Evolutionary conservation across 2,888 invertebrate species (phyloP).

Genomic region (Pammene aurita): DNA sequence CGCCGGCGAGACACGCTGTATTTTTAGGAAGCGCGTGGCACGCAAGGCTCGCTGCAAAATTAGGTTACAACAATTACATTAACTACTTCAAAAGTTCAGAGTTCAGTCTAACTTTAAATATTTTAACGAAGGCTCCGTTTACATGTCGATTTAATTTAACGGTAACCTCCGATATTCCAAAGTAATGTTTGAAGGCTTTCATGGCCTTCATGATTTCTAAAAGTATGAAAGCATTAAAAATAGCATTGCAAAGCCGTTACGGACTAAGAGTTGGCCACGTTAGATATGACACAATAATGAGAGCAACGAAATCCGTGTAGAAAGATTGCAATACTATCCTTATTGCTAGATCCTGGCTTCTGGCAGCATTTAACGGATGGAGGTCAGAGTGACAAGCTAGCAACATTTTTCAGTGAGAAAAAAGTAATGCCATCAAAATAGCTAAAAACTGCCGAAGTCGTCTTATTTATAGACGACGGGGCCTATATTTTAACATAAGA

Average conservation of each 20-base stretch:
- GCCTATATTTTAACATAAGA: too few species aligned
- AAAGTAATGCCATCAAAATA: too few species aligned
- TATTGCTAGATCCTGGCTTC: too few species aligned
- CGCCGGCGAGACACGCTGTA: constrained; percentile 48
- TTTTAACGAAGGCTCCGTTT: constrained; percentile 26
- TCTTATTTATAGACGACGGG: too few species aligned
- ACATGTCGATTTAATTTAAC: constrained; percentile 17
- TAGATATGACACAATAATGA: too few species aligned
- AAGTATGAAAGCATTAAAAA: constrained; percentile 18
- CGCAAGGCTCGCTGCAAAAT: constrained; percentile 51
- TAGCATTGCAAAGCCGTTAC: constrained; percentile 30
- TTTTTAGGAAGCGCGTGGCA: constrained; percentile 48
- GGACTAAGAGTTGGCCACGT: too few species aligned
- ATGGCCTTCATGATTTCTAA: constrained; percentile 5
- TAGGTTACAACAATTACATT: constrained; percentile 41
- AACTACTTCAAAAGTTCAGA: constrained; percentile 39
- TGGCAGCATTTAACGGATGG: too few species aligned
- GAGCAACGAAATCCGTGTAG: too few species aligned
- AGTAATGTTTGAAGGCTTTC: background rate
- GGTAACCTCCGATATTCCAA: constrained; percentile 6
- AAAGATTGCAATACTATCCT: too few species aligned
- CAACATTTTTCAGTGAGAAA: too few species aligned
- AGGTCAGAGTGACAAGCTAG: too few species aligned
- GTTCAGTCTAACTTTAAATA: constrained; percentile 39
- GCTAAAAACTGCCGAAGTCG: too few species aligned